Percentiles rank a stretch among this genome's conserved stretches.
Evolutionary conservation across 2,888 invertebrate genomes (phyloP).

Genomic region (Melanophora roralis): DNA sequence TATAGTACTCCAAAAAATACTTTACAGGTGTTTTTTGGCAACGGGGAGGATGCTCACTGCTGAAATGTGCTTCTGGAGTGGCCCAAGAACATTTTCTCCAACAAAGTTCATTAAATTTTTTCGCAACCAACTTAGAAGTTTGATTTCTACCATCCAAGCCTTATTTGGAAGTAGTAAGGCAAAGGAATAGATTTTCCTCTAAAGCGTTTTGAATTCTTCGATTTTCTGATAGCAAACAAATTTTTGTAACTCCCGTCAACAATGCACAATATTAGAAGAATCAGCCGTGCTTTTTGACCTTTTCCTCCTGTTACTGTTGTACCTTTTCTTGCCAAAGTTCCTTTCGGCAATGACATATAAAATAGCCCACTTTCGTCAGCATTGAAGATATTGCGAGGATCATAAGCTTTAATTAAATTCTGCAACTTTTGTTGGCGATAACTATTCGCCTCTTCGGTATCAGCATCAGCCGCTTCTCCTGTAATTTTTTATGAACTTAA

Average conservation of each 20-base stretch:
- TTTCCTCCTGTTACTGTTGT: conserved; percentile 4
- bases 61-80: too few relatives aligned
- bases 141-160: too few relatives aligned
- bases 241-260: conserved; percentile 41
- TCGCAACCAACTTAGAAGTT: too few relatives aligned
- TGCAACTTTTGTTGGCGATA: conserved; percentile 22
- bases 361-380: background rate
- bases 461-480: conserved; percentile 37
- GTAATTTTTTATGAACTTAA: conserved; percentile 32
- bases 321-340: conserved; percentile 9
- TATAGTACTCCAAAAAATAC: too few relatives aligned
- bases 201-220: background rate
- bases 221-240: conserved; percentile 29
- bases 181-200: too few relatives aligned
- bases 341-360: background rate
- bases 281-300: conserved; percentile 7
- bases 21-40: too few relatives aligned
- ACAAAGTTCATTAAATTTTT: too few relatives aligned
- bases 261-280: conserved; percentile 20
- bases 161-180: too few relatives aligned
- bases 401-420: conserved; percentile 36
- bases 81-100: too few relatives aligned
- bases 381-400: background rate
- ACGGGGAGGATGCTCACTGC: too few relatives aligned
- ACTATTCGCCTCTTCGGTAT: conserved; percentile 12